phyloP scores from a whole-genome alignment of 2,797 vertebrate species.

The Esox lucius region DNA sequence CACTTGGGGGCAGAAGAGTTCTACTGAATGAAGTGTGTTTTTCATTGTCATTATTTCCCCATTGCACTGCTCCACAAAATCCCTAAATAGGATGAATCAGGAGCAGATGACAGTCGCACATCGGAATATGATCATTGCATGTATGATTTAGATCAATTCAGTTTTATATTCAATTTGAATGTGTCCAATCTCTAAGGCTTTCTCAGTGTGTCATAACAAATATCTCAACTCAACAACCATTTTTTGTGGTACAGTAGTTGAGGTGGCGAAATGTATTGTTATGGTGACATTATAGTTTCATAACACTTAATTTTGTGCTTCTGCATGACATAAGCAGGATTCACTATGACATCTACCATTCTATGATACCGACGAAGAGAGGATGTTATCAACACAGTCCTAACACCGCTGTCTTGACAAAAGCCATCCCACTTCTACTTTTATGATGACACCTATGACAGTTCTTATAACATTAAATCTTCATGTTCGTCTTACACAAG shows the following conservation, averaged over 20 bases:
- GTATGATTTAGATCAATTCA: constrained; percentile 26
- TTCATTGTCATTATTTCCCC: neutral
- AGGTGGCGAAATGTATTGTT: neutral
- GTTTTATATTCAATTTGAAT: constrained; percentile 8
- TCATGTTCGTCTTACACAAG: neutral
- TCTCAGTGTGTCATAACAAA: too few species aligned
- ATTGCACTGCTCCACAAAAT: neutral
- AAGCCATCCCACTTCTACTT: neutral
- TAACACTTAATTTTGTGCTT: too few species aligned
- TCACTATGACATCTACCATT: too few species aligned
- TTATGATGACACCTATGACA: neutral
- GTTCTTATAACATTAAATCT: neutral
- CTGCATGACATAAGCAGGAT: too few species aligned
- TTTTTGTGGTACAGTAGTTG: neutral
- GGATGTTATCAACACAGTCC: neutral
- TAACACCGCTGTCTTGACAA: neutral
- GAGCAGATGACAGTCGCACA: constrained; percentile 13
- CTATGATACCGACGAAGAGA: neutral
- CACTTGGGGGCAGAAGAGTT: constrained; percentile 79
- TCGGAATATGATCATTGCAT: constrained; percentile 19
- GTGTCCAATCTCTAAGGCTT: neutral
- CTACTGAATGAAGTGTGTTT: constrained; percentile 26
- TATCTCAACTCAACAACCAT: neutral
- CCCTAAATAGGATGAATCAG: constrained; percentile 5
- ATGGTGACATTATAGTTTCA: neutral